A percentile compares a stretch with the other conserved stretches of the same genome.
phyloP scores from a whole-genome alignment of 2,113 vertebrate genomes.

The Misgurnus anguillicaudatus region DNA sequence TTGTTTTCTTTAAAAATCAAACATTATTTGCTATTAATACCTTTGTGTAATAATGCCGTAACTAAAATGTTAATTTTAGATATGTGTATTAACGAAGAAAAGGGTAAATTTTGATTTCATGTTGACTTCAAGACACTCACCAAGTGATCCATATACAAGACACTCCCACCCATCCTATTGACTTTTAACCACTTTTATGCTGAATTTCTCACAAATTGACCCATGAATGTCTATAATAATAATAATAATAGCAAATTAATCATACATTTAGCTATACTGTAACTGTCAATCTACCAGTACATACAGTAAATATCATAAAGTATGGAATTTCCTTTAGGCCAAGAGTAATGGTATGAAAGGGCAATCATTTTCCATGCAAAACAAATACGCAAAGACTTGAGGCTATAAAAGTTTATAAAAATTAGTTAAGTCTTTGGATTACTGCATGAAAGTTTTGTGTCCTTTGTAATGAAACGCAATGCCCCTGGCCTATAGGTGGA shows the following conservation, averaged over 20 bases:
- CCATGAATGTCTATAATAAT: constrained; percentile 30
- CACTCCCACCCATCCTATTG: background rate
- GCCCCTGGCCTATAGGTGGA: constrained; percentile 55
- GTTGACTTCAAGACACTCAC: background rate
- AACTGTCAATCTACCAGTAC: constrained; percentile 45
- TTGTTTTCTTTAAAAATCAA: background rate
- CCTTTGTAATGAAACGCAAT: constrained; percentile 39
- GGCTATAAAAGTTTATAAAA: constrained; percentile 11
- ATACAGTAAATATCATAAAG: constrained; percentile 40
- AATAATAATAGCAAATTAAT: constrained; percentile 45
- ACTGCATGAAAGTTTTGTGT: constrained; percentile 35
- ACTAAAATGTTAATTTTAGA: background rate
- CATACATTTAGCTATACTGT: constrained; percentile 31
- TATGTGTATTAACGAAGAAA: background rate
- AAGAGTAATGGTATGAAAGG: constrained; percentile 51
- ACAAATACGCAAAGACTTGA: constrained; percentile 14
- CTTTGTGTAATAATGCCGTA: no score
- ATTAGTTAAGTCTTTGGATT: constrained; percentile 3
- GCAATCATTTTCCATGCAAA: constrained; percentile 36
- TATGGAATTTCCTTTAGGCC: constrained; percentile 54
- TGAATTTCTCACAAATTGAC: constrained; percentile 15
- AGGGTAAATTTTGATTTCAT: background rate
- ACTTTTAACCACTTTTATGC: background rate
- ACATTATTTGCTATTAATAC: no score
- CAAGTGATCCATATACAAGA: background rate